phyloP scores from a whole-genome alignment of 1,140 invertebrate genomes.

The Nomia melanderi region DNA sequence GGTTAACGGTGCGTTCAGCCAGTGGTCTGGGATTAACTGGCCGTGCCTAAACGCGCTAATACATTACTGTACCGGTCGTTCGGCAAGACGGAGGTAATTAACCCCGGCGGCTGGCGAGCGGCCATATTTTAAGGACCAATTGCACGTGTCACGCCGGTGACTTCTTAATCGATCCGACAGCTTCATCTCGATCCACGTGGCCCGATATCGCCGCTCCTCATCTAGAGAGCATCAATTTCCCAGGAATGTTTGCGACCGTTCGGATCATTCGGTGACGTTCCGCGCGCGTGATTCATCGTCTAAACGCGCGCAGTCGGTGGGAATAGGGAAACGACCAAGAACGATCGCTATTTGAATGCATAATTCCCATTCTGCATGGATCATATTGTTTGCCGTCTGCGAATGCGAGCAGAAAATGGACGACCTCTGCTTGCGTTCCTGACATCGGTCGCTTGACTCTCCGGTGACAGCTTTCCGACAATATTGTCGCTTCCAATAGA shows the following conservation, averaged over 20 bases:
- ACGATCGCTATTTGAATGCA: neutral
- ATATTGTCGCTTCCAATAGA: too few species aligned
- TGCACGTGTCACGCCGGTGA: slow-evolving; percentile 50
- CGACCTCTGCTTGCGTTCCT: too few species aligned
- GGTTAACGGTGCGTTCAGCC: slow-evolving; percentile 72
- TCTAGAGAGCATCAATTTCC: neutral
- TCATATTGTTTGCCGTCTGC: too few species aligned
- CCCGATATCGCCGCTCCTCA: slow-evolving; percentile 7
- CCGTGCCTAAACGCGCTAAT: slow-evolving; percentile 73
- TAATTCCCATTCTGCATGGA: too few species aligned
- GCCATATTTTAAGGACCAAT: slow-evolving; percentile 61
- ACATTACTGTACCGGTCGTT: slow-evolving; percentile 69
- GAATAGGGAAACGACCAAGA: slow-evolving; percentile 23
- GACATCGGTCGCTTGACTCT: too few species aligned
- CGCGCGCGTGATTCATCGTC: slow-evolving; percentile 49
- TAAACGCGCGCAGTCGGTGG: slow-evolving; percentile 7
- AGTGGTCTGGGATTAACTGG: slow-evolving; percentile 71
- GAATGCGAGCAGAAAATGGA: too few species aligned
- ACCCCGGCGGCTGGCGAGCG: slow-evolving; percentile 57
- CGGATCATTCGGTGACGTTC: neutral
- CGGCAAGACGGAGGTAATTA: slow-evolving; percentile 72
- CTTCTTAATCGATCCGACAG: slow-evolving; percentile 59
- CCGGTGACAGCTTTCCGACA: too few species aligned
- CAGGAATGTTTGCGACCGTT: slow-evolving; percentile 4
- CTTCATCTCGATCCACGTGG: slow-evolving; percentile 41